phyloP scores from a whole-genome alignment of 2,797 vertebrate species.

The Loriculus beryllinus region DNA sequence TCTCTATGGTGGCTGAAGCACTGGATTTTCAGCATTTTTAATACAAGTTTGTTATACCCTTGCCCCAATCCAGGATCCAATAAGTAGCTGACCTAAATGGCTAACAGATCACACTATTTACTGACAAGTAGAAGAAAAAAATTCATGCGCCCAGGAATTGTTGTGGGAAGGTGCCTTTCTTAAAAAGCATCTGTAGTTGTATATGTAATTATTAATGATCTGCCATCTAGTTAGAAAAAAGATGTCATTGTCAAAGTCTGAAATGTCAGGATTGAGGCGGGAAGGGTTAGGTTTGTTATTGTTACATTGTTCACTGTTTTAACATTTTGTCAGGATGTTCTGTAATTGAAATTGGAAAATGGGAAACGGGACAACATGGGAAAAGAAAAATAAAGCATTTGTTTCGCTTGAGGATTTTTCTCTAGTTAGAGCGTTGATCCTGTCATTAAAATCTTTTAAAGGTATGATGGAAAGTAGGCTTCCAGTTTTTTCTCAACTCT shows the following conservation, averaged over 20 bases:
- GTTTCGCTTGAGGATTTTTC: neutral
- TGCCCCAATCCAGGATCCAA: neutral
- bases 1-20: neutral
- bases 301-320: neutral
- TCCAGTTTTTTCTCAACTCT: neutral
- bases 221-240: neutral
- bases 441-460: neutral
- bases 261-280: rapidly evolving
- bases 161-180: neutral
- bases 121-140: neutral
- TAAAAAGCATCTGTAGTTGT: neutral
- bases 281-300: neutral
- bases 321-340: neutral
- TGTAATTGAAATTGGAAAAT: neutral
- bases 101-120: neutral
- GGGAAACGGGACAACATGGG: neutral
- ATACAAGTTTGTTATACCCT: neutral
- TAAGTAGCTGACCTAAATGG: neutral
- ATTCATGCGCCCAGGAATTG: neutral
- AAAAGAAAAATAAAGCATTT: neutral
- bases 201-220: neutral
- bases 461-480: neutral
- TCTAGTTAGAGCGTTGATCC: neutral
- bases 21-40: neutral
- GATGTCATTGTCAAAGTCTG: neutral